Conservation (phyloP, 2,113 vertebrate species). For the Oncorhynchus mykiss region DNA sequence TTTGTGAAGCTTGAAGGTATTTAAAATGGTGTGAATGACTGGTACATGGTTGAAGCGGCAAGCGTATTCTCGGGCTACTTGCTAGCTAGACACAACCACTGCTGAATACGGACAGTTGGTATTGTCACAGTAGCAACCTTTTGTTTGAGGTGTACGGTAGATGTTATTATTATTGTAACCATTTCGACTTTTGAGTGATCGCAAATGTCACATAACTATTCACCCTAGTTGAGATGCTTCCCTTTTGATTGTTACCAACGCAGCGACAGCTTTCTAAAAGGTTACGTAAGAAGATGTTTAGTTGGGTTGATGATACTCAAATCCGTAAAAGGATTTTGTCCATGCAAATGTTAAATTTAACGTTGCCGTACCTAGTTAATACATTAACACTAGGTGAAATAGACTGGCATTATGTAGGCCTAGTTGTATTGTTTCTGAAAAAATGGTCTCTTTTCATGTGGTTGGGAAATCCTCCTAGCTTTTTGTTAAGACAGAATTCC, state of each 20-base stretch:
- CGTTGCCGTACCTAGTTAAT: neutral
- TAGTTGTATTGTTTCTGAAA: neutral
- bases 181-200: neutral
- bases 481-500: constrained; percentile 5
- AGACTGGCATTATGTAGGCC: neutral
- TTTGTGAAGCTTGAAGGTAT: neutral
- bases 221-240: neutral
- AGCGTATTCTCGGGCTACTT: constrained; percentile 49
- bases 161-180: neutral
- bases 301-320: neutral
- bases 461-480: constrained; percentile 49
- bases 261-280: neutral
- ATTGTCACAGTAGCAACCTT: constrained; percentile 5
- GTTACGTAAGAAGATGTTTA: neutral
- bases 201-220: neutral
- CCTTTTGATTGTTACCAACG: neutral
- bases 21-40: constrained; percentile 1
- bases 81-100: constrained; percentile 5
- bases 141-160: neutral
- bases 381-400: neutral
- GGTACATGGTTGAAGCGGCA: constrained; percentile 21
- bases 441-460: constrained; percentile 15
- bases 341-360: neutral
- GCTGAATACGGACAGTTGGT: neutral
- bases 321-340: neutral